Base-by-base conservation (phyloP, 2,797 vertebrate species). In the Tokudaia muenninki region DNA sequence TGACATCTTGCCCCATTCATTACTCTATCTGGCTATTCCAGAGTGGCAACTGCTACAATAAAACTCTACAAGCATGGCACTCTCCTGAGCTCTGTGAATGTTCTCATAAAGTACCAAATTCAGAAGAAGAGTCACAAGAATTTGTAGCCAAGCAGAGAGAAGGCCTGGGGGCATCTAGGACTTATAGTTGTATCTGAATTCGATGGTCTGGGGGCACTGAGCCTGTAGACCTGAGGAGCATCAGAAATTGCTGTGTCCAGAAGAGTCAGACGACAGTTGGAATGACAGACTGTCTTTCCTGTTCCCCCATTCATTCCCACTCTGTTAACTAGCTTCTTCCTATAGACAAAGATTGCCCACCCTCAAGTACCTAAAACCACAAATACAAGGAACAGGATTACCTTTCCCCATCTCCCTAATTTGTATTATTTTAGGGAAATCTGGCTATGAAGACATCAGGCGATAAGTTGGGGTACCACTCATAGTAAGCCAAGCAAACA, bases 401-500 rank as follows among this genome's bases (percentile, higher is more conserved):
- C 34, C 47, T 77, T 82, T 41, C 31, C 78, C 55, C 3, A 6
- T 14, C 86, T 59, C 83, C 89, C 37, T 59, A 72, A 41, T 0
- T 83, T 83, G 13, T 50, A 74, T 29, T 55, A 44, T 59, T 90
- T 86, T 61, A 81, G 65, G 22, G 74, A 74, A 86, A 70, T 63
- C 44, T 16, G 8, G 80, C 70, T 87, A 37, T 59, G 44, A 93
- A 90, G 61, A 95, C 3, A 80, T 72, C 5, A 80, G 52, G 67
- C 92, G 47, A 52, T 26, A 94, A 81, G 24, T 9, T 91, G 59
- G 17, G 47, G 41, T 79, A 74, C 19, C 12, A 57, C 12, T 87
- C 67, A 94, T 19, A 96, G 87, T 59, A 77, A 34, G 59, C 52
- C n/a, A 78, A 96, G 47, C 81, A 78, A 94, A 82, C 55, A 82